Base-by-base conservation (phyloP, 2,888 invertebrate species). In the Metellina segmentata region DNA sequence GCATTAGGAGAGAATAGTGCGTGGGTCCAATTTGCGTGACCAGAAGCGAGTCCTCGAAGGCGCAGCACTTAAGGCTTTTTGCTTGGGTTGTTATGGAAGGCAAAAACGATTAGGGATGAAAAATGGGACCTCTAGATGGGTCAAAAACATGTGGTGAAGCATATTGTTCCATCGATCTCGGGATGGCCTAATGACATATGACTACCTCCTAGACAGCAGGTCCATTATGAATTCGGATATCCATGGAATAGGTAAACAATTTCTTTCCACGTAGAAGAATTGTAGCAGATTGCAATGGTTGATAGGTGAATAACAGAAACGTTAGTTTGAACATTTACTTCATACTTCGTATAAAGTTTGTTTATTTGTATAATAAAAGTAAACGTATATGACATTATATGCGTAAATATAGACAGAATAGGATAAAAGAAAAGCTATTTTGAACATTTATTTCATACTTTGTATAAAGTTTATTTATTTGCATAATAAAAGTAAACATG, bases 131-230 rank as follows among this genome's bases (percentile, higher is more conserved):
- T 53, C 53, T 19, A 53, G 87, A 52, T 87, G 87, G 87, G 87
- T 87, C 87, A 87, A 87, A 87, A 87, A 81, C 87, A 87, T 48
- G 87, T 78, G 87, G 79, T 71, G 87, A 81, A 78, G 87, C 87
- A 87, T 81, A 87, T 87, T 87, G 87, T 87, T 81, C 87, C 87
- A 87, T 87, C 87, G 87, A 87, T 79, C 77, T 53, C n/a, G 49
- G 77, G 49, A 20, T 87, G 72, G 71, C 87, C 87, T 87, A 87
- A 87, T 87, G 87, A 87, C 87, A 72, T 53, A 87, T 87, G 87
- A 72, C 79, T 61, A 11, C 61, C 61, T 61, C 61, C 9, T 11
- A 11, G 34, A 4, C 34, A 34, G 34, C 34, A 34, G 5, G 5
- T 61, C 61, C 61, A 61, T 61, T 8, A 61, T 61, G 61, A 16